A percentile compares a stretch with the other conserved stretches of the same genome.
These are phyloP conservation scores for Promerops cafer DNA, from an alignment of 2,113 vertebrate species.

Conservation along the genomic window DNA sequence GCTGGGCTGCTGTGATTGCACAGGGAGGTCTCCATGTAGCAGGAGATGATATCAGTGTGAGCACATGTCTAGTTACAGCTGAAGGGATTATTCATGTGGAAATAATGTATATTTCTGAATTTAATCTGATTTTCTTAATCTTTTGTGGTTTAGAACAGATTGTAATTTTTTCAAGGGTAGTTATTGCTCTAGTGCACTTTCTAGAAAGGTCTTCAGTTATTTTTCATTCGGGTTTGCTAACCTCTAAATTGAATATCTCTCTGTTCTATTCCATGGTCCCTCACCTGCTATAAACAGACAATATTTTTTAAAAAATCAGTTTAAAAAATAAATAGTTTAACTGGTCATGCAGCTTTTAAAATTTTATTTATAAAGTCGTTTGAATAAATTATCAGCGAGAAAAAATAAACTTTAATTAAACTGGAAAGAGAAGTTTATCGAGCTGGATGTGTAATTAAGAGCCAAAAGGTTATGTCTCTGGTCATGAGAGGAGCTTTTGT, in stretches of 20 bases:
- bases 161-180: not conserved
- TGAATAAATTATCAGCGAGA: not conserved
- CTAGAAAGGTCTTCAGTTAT: not conserved
- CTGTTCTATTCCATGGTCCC: not conserved
- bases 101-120: not conserved
- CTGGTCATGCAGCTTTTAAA: not conserved
- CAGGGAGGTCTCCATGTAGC: not conserved
- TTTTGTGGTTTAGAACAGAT: not conserved
- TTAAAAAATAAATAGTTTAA: not conserved
- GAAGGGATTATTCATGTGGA: not conserved
- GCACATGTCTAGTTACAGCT: not conserved
- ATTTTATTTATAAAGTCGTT: not conserved
- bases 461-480: not conserved
- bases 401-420: not conserved
- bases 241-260: not conserved
- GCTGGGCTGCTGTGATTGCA: not conserved
- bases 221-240: not conserved
- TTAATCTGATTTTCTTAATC: not conserved
- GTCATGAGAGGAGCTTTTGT: not conserved
- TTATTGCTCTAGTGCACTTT: not conserved
- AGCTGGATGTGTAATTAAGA: not conserved
- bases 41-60: not conserved
- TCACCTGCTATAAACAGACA: not conserved
- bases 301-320: rapidly evolving
- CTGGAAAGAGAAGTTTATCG: not conserved